Base-by-base conservation (phyloP, 2,797 vertebrate species). In the Novumbra hubbsi region DNA sequence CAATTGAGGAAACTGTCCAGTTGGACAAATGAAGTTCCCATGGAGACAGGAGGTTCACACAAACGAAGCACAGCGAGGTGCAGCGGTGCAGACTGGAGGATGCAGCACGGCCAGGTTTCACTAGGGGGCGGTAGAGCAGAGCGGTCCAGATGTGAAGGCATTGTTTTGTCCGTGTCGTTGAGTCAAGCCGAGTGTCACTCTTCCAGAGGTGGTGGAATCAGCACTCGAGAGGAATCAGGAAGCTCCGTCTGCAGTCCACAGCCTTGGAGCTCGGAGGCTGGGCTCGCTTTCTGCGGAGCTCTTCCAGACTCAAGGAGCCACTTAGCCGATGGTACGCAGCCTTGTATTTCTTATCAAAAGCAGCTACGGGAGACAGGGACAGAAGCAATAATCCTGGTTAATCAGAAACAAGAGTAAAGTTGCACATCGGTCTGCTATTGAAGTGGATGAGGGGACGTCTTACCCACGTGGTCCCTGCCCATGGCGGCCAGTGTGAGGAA, bases 301-400 rank as follows among this genome's bases (percentile, higher is more conserved):
- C 94, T 11, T 97, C 96, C 4, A 90, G 93, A 19, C 96, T 91
- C 88, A 95, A 73, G 41, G 91, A 90, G 66, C 90, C 50, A 9
- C 88, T 88, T 81, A 98, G 93, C 9, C 94, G 94, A 14, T 84
- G 75, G 74, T 90, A 96, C 2, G 96, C 96, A 0, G 90, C 81
- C 75, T 94, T 95, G 90, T 96, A 97, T 79, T 94, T 95, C 88
- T 96, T 96, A 88, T 97, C 96, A 0, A 98, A 98, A 4, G 94
- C 92, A 27, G 87, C 95, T 96, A 84, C 48, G 34, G n/a, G 27
- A 19, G 49, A 68, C 32, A 21, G 68, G 72, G 16, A 19, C 19
- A 11, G 15, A 16, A 63, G 24, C 24, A 63, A 63, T 55, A 55
- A 9, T 7, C 19, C 24, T 63, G 60, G 21, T 63, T 27, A 11